Evolutionary conservation across 2,888 invertebrate species (phyloP).

Genomic region (Nomada flava): DNA sequence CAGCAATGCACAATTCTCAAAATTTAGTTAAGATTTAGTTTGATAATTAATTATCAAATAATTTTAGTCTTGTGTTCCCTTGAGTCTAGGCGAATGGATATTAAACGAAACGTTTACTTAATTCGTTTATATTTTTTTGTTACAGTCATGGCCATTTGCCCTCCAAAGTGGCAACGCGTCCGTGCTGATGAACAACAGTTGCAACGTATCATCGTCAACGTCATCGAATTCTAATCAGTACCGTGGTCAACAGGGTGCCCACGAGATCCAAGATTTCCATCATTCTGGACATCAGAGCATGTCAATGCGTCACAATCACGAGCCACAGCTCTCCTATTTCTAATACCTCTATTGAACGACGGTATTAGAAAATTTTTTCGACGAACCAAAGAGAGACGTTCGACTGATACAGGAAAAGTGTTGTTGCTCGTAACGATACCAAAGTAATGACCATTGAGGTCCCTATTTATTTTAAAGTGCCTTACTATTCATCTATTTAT

Average conservation of each 20-base stretch:
- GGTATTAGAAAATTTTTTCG: constrained; percentile 9
- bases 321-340: constrained; percentile 75
- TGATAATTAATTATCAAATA: not conserved
- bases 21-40: not conserved
- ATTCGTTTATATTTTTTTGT: constrained; percentile 68
- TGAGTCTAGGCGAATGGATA: not conserved
- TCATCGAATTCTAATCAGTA: constrained; percentile 72
- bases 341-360: constrained; percentile 32
- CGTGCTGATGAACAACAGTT: constrained; percentile 76
- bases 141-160: constrained; percentile 93
- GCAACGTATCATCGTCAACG: constrained; percentile 75
- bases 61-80: not conserved
- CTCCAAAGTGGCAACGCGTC: constrained; percentile 85
- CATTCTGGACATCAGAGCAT: constrained; percentile 72
- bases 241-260: constrained; percentile 71
- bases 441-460: constrained; percentile 4
- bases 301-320: constrained; percentile 73
- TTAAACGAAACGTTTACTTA: not conserved
- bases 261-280: constrained; percentile 74
- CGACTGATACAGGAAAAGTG: constrained; percentile 7
- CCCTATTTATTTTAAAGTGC: constrained; percentile 73
- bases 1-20: not conserved
- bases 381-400: constrained; percentile 4
- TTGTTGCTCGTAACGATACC: not conserved
- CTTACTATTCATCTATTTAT: constrained; percentile 66